Evolutionary conservation across 2,113 vertebrate genomes (phyloP), one percentile per base, ranked within the genome.

Genomic region (Oceanodroma tethys): DNA sequence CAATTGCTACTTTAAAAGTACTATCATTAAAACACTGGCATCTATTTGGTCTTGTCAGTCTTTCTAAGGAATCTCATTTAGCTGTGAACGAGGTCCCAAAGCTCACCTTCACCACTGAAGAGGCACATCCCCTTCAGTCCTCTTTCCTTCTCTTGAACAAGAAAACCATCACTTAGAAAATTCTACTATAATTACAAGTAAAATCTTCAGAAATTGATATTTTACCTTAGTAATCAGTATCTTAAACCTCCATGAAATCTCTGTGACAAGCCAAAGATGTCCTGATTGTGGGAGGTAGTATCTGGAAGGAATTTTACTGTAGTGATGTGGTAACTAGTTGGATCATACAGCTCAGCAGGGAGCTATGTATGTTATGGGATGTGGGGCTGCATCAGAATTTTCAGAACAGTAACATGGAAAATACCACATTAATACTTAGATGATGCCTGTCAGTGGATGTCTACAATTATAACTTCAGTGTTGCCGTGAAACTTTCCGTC

Each of bases 101-200:
- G 30, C 13, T 86, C 55, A 78, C 13, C 12, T 9, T 79, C 25
- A 32, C 22, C 16, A 30, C 26, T 59, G 36, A 78, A 78, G 74
- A 76, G 17, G 17, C 2, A 9, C 1, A 1, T 3, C 11, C 4
- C 29, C 6, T 6, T 14, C 26, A 43, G 38, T 53, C 20, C 13
- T 26, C 19, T 81, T 70, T 55, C 16, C 15, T 76, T 75, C 50
- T 70, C 30, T 80, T 70, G 26, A 62, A 55, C n/a, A 88, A 52
- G 8, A 52, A 79, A 87, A 30, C 11, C 62, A 11, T 47, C 4
- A 12, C 7, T 60, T 60, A 19, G 25, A 50, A 68, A 90, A 90
- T 45, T 34, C 16, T 81, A 36, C 11, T 38, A 2, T 25, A 42
- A 56, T 30, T 45, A 52, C 30, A 34, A 71, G 22, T 15, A 67